Percentiles rank a stretch among this genome's conserved stretches.
Conservation (phyloP, 2,888 invertebrate genomes). For the Ormia ochracea region DNA sequence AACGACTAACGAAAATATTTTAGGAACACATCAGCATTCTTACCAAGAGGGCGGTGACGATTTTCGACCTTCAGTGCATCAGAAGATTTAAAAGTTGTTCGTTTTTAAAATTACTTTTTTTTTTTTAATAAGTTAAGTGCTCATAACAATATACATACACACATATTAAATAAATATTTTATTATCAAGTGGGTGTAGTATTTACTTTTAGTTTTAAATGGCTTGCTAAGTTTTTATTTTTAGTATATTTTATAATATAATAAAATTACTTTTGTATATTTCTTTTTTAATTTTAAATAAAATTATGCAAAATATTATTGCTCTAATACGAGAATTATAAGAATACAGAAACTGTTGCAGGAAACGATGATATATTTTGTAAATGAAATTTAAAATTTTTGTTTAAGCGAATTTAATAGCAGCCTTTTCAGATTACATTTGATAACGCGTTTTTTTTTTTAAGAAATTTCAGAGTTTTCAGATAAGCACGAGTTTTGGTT, state of each 20-base stretch:
- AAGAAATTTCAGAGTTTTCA: no score
- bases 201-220: conserved; percentile 1
- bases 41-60: conserved; percentile 82
- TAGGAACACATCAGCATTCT: conserved; percentile 59
- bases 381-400: no score
- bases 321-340: no score
- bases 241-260: not conserved
- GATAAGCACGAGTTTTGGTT: no score
- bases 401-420: no score
- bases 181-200: not conserved
- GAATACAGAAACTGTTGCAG: no score
- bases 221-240: not conserved
- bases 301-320: not conserved
- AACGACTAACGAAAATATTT: conserved; percentile 72
- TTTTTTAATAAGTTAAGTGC: conserved; percentile 21
- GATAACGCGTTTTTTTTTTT: not conserved
- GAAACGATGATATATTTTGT: no score
- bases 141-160: conserved; percentile 28
- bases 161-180: not conserved
- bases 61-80: conserved; percentile 85
- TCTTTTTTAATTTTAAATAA: conserved; percentile 9
- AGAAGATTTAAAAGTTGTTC: conserved; percentile 82
- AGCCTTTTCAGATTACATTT: no score
- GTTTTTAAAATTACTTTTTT: not conserved
- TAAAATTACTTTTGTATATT: conserved; percentile 13